Percentiles rank a stretch among this genome's conserved stretches.
Evolutionary conservation across 2,113 vertebrate species (phyloP).

Genomic region (Pygathrix nemaeus): DNA sequence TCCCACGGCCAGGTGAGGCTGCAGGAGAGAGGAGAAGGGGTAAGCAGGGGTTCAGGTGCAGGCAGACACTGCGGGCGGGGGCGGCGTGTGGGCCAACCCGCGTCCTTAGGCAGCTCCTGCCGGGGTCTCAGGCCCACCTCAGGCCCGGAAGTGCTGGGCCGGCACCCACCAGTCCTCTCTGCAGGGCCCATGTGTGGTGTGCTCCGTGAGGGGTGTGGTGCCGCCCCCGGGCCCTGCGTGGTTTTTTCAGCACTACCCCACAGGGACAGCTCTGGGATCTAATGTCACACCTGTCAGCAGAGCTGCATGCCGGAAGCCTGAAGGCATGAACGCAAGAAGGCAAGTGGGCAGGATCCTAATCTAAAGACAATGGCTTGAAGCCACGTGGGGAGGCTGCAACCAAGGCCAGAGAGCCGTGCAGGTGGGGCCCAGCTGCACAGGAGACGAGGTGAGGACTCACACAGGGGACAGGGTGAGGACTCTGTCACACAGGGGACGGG

Average conservation of each 20-base stretch:
- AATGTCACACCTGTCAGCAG: rapidly evolving
- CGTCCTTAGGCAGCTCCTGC: background rate
- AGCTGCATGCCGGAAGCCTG: background rate
- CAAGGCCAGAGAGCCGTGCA: background rate
- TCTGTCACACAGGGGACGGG: rapidly evolving
- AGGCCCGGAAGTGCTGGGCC: no score
- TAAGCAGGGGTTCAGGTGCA: background rate
- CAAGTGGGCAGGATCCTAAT: background rate
- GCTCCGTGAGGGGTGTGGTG: background rate
- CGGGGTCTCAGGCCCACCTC: no score
- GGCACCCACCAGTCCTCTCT: no score
- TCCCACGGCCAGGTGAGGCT: constrained; percentile 98
- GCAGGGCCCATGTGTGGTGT: no score
- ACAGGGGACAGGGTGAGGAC: no score
- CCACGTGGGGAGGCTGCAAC: rapidly evolving
- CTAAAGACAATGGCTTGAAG: rapidly evolving
- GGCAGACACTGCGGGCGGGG: no score
- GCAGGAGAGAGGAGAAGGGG: background rate
- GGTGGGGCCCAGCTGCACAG: no score
- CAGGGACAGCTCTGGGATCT: background rate
- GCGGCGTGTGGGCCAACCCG: no score
- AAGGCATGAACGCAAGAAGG: rapidly evolving
- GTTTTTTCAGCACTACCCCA: background rate
- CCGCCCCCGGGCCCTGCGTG: background rate
- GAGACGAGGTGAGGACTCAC: no score